These are phyloP conservation scores for Caenorhabditis remanei DNA, from an alignment of 1,140 invertebrate species.

Conservation along the genomic window DNA sequence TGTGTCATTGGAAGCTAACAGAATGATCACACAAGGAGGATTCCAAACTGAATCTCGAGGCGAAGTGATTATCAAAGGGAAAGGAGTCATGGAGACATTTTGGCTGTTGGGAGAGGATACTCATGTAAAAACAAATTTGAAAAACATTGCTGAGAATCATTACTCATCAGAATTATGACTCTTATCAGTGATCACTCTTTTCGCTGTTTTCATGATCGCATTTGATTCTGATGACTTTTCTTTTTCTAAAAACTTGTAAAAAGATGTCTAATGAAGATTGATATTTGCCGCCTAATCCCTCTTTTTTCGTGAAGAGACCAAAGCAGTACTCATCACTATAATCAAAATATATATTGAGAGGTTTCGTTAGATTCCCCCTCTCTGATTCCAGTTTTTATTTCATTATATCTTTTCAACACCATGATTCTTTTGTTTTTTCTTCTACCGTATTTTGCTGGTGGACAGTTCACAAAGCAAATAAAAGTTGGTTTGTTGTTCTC, in stretches of 20 bases:
- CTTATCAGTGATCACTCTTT: background rate
- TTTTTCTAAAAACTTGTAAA: background rate
- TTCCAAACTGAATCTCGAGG: slow-evolving; percentile 71
- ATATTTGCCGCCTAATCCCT: slow-evolving; percentile 21
- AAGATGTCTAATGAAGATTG: slow-evolving; percentile 10
- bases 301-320: background rate
- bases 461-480: background rate
- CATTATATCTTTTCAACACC: background rate
- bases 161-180: background rate
- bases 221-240: background rate
- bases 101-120: slow-evolving; percentile 56
- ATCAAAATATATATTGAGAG: background rate
- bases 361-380: background rate
- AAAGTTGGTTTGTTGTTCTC: slow-evolving; percentile 32
- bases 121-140: background rate
- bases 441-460: background rate
- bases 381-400: background rate
- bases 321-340: background rate
- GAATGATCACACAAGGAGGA: slow-evolving; percentile 64
- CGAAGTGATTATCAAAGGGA: slow-evolving; percentile 72
- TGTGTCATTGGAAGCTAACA: slow-evolving; percentile 69
- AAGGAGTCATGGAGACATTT: slow-evolving; percentile 67
- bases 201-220: background rate
- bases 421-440: background rate
- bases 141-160: background rate